Evolutionary conservation across 2,888 invertebrate species (phyloP).

Genomic region (Macrostomum cliftonense): DNA sequence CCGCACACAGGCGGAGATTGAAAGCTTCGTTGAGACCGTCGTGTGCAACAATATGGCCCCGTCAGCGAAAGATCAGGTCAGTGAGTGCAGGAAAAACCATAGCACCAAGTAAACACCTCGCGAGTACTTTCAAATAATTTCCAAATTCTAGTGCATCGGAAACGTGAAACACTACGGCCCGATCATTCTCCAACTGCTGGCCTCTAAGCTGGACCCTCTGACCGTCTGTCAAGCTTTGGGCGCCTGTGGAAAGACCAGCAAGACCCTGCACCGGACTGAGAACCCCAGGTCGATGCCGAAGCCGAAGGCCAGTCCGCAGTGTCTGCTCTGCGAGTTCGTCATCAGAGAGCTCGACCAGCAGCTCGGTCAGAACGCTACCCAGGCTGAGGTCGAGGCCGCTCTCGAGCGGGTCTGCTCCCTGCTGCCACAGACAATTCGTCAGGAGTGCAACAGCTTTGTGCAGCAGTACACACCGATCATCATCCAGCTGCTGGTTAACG

Average conservation of each 20-base stretch:
- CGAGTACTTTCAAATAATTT: too few species aligned
- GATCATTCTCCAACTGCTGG: slow-evolving; percentile 2
- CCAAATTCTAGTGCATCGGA: slow-evolving; percentile 2
- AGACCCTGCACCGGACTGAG: too few species aligned
- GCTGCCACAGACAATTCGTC: slow-evolving; percentile 1
- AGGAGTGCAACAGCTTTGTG: slow-evolving; percentile 2
- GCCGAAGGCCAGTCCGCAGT: background rate
- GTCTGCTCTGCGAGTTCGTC: slow-evolving; percentile 12
- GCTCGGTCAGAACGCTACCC: slow-evolving; percentile 8
- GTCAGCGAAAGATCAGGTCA: too few species aligned
- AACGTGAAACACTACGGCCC: slow-evolving; percentile 4
- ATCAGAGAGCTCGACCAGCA: slow-evolving; percentile 11
- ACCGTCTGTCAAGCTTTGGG: slow-evolving; percentile 3
- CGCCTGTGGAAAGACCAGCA: background rate
- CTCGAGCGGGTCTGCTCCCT: slow-evolving; percentile 3
- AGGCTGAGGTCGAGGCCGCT: background rate
- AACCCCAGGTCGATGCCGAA: too few species aligned
- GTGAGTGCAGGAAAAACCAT: too few species aligned
- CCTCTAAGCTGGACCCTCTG: slow-evolving; percentile 1
- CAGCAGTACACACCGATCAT: background rate
- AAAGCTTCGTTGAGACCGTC: background rate
- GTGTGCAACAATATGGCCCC: background rate
- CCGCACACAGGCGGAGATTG: slow-evolving; percentile 1
- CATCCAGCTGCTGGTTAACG: background rate
- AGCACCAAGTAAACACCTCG: too few species aligned